These are phyloP conservation scores for Caenorhabditis doughertyi DNA, from an alignment of 2,888 invertebrate species.

Conservation along the genomic window DNA sequence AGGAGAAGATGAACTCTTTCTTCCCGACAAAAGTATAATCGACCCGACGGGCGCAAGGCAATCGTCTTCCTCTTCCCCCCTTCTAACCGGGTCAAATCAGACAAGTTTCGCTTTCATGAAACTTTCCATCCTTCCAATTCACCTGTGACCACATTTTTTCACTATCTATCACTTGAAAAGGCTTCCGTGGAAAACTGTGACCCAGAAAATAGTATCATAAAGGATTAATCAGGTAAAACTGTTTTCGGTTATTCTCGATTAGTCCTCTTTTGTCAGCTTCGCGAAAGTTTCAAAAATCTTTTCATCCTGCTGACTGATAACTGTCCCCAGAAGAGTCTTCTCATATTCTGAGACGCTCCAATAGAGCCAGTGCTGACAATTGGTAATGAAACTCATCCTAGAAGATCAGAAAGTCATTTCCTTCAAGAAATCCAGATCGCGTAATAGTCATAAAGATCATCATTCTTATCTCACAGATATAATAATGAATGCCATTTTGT, in stretches of 20 bases:
- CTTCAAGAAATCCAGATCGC: neutral
- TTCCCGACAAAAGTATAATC: slow-evolving; percentile 59
- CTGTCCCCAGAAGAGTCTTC: too few relatives aligned
- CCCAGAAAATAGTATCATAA: slow-evolving; percentile 54
- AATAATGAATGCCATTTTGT: slow-evolving; percentile 11
- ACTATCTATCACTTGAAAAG: slow-evolving; percentile 14
- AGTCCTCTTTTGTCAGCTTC: neutral
- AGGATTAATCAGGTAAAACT: slow-evolving; percentile 28
- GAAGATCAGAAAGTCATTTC: slow-evolving; percentile 10
- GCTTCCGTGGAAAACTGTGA: slow-evolving; percentile 36
- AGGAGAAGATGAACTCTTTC: slow-evolving; percentile 46
- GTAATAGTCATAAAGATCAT: slow-evolving; percentile 16
- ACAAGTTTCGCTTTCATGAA: slow-evolving; percentile 69
- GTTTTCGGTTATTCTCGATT: neutral
- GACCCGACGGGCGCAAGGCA: slow-evolving; percentile 35
- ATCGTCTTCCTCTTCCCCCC: slow-evolving; percentile 19
- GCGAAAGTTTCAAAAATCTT: neutral
- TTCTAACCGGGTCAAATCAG: slow-evolving; percentile 63
- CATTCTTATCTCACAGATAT: slow-evolving; percentile 6
- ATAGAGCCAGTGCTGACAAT: too few relatives aligned
- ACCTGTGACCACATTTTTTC: slow-evolving; percentile 59
- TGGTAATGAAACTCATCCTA: neutral
- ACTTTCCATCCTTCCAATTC: slow-evolving; percentile 52
- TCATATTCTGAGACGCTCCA: too few relatives aligned
- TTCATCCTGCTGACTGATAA: neutral